These are phyloP conservation scores for Lathamus discolor DNA, from an alignment of 2,113 vertebrate species.

Conservation along the genomic window DNA sequence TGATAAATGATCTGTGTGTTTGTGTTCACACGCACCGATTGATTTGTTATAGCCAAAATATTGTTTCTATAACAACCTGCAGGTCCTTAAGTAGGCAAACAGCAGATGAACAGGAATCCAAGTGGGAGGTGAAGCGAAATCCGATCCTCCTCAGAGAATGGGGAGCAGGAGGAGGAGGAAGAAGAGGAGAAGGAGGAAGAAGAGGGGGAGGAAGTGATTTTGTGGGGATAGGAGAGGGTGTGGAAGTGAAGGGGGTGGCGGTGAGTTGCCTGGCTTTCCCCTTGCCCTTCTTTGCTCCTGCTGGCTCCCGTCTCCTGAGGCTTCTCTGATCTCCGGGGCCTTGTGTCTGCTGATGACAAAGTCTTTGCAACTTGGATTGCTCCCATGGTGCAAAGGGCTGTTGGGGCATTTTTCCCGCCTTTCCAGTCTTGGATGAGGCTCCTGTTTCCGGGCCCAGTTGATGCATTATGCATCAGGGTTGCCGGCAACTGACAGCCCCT, in stretches of 20 bases:
- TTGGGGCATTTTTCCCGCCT: constrained; percentile 88
- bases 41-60: constrained; percentile 91
- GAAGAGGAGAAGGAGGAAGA: not conserved
- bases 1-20: constrained; percentile 99
- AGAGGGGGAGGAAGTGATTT: not conserved
- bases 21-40: constrained; percentile 89
- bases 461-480: constrained; percentile 99
- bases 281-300: not conserved
- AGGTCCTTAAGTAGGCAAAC: constrained; percentile 88
- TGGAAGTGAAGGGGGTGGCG: not conserved
- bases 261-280: not conserved
- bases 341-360: constrained; percentile 19
- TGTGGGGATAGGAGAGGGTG: not conserved
- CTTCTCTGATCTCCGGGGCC: constrained; percentile 7
- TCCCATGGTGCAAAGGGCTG: constrained; percentile 72
- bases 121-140: constrained; percentile 69
- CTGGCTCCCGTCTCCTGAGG: not conserved
- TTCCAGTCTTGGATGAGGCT: constrained; percentile 87
- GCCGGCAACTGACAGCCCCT: constrained; percentile 92
- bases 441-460: constrained; percentile 87
- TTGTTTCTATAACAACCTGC: constrained; percentile 86
- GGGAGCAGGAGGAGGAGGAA: not conserved
- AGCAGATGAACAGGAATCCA: constrained; percentile 73
- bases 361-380: constrained; percentile 63
- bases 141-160: constrained; percentile 17